Evolutionary conservation across 1,140 invertebrate species (phyloP).

Genomic region (Polypedilum pembai): DNA sequence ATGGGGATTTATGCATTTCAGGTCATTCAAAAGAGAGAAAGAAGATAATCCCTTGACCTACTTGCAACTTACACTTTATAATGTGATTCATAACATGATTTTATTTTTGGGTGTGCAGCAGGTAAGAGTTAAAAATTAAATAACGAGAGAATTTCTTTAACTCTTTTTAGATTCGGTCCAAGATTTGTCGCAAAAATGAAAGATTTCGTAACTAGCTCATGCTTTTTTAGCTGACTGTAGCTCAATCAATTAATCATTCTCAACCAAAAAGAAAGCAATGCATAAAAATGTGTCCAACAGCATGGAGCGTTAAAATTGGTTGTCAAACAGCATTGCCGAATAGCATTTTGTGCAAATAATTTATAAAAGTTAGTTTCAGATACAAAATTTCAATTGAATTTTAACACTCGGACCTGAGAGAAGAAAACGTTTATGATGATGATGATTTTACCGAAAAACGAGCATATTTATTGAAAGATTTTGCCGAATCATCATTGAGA

Average conservation of each 20-base stretch:
- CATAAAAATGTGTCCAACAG: neutral
- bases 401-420: neutral
- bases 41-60: no score
- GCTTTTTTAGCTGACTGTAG: no score
- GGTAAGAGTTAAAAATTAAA: no score
- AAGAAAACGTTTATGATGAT: neutral
- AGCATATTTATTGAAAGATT: neutral
- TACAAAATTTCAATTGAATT: neutral
- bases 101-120: no score
- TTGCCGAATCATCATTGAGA: neutral
- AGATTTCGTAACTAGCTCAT: no score
- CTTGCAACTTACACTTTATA: no score
- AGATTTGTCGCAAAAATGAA: no score
- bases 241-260: slow-evolving; percentile 21
- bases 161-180: no score
- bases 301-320: neutral
- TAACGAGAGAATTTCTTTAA: no score
- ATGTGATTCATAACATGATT: no score
- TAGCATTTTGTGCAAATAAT: neutral
- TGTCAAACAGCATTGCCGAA: slow-evolving; percentile 19
- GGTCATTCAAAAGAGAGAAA: no score
- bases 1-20: no score
- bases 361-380: slow-evolving; percentile 26
- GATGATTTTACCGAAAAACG: slow-evolving; percentile 6
- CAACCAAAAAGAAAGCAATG: neutral